Base-by-base conservation (phyloP, 2,113 vertebrate species). In the Stercorarius parasiticus region DNA sequence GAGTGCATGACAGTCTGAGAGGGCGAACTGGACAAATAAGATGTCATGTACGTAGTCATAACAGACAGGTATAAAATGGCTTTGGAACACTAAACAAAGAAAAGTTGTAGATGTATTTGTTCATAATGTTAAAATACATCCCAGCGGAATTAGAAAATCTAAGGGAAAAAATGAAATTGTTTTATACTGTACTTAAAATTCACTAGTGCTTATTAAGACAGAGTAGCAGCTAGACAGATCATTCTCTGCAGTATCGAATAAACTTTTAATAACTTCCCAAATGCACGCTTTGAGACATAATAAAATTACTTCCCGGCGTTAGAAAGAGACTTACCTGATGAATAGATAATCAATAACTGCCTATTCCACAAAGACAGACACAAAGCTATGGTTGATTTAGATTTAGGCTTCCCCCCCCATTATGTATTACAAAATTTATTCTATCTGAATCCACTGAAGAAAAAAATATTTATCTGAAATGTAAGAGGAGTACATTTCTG, bases 231-330 rank as follows among this genome's bases (percentile, higher is more conserved):
- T 45, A 71, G 82, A 86, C 59, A 94, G 50, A 74, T 86, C 52
- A 55, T 86, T 94, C 89, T 84, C 61, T 1, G 0, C 43, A 36
- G 77, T 76, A 96, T 72, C 74, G 86, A 95, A 94, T 89, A 94
- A 77, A 83, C 86, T 96, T 95, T 90, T 91, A 96, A 84, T 95
- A 96, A 86, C 86, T 94, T 91, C 80, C 91, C 93, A 96, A 96
- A 95, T 78, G 59, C 67, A 59, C 27, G 14, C 86, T 93, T 94
- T 78, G 86, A 88, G 80, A 81, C 82, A 61, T 81, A 90, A 93
- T 82, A 81, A 65, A 95, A 94, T 88, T 59, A 92, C 90, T 95
- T 94, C 86, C 80, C 71, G 82, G 82, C 85, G 90, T 74, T 64
- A 96, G 72, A 70, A 83, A 79, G 30, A 95, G 67, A 90, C 83